A percentile compares a stretch with the other conserved stretches of the same genome.
These are phyloP conservation scores for Mamestra brassicae DNA, from an alignment of 2,888 invertebrate species.

Conservation along the genomic window DNA sequence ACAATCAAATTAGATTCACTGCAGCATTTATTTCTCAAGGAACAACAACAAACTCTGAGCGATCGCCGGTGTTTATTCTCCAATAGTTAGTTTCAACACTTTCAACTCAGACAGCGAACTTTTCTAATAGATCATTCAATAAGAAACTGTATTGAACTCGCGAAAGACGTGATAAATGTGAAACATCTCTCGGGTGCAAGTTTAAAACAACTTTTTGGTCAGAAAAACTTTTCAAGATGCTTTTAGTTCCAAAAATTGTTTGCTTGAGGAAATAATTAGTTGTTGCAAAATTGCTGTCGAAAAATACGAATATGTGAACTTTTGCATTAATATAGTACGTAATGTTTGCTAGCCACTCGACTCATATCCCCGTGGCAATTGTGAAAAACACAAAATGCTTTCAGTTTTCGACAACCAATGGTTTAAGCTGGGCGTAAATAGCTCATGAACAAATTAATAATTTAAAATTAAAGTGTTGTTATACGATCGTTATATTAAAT, in stretches of 20 bases:
- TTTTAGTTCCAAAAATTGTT: background rate
- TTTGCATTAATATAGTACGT: too few relatives aligned
- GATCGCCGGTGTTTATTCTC: constrained; percentile 24
- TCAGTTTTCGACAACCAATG: too few relatives aligned
- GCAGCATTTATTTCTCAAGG: constrained; percentile 12
- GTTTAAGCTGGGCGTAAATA: too few relatives aligned
- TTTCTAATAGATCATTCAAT: constrained; percentile 60
- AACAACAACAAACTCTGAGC: constrained; percentile 16
- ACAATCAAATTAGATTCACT: constrained; percentile 3
- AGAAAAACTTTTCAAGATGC: constrained; percentile 3
- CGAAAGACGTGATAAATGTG: constrained; percentile 48
- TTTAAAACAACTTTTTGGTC: constrained; percentile 34
- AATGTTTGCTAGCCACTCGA: too few relatives aligned
- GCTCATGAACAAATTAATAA: too few relatives aligned
- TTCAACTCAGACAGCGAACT: constrained; percentile 20
- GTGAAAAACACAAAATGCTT: too few relatives aligned
- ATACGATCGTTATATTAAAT: too few relatives aligned
- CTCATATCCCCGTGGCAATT: too few relatives aligned
- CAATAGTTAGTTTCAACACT: constrained; percentile 35
- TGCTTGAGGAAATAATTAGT: too few relatives aligned
- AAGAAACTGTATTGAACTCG: constrained; percentile 61
- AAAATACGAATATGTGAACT: too few relatives aligned
- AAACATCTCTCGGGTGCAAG: constrained; percentile 31
- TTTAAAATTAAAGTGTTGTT: too few relatives aligned
- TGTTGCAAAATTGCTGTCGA: too few relatives aligned